phyloP scores from a whole-genome alignment of 1,140 invertebrate species.

The Caenorhabditis latens region DNA sequence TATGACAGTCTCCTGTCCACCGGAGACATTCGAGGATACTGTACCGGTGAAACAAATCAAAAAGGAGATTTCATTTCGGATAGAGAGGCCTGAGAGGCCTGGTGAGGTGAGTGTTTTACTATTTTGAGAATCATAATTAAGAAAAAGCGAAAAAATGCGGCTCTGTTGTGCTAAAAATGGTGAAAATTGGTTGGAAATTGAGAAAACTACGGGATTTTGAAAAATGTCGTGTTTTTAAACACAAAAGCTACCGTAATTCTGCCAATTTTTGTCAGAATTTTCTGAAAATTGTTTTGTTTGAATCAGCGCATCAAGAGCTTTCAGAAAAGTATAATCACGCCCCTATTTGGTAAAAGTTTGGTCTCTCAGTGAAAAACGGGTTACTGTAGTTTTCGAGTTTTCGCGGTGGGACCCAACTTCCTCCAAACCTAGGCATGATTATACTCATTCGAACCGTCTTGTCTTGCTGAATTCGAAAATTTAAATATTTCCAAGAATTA shows the following conservation, averaged over 20 bases:
- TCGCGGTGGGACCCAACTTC: no score
- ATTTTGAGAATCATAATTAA: neutral
- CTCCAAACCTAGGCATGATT: no score
- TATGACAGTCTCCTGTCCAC: constrained; percentile 59
- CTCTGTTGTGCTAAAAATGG: no score
- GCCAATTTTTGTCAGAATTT: neutral
- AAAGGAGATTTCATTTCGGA: constrained; percentile 23
- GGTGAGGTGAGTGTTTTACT: constrained; percentile 48
- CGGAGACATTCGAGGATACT: constrained; percentile 54
- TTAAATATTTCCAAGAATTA: no score
- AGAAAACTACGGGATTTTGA: no score
- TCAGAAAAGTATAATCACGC: neutral
- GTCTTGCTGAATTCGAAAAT: no score
- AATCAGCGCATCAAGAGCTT: neutral
- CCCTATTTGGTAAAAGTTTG: neutral
- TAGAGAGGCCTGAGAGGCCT: constrained; percentile 53
- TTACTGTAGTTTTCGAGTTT: no score
- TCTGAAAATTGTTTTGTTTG: neutral
- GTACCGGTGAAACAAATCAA: constrained; percentile 16
- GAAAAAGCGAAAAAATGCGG: no score
- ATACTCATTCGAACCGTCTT: no score
- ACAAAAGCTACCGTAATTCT: neutral
- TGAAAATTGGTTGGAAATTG: no score
- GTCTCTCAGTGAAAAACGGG: no score
- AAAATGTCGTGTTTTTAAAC: neutral